phyloP scores from a whole-genome alignment of 2,113 vertebrate species.

The Ictalurus punctatus region DNA sequence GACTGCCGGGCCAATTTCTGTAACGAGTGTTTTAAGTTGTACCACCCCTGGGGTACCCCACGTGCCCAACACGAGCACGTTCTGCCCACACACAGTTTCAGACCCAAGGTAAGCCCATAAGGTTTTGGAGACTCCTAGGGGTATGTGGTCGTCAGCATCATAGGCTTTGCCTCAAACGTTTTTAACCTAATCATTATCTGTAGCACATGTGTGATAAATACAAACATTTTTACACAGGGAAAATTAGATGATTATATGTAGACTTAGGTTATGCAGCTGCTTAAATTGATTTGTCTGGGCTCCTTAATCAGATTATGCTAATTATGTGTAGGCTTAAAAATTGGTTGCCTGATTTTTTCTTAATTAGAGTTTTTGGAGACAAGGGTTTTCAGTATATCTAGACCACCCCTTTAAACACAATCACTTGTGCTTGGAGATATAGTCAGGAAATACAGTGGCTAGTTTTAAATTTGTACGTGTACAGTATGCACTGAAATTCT shows the following conservation, averaged over 20 bases:
- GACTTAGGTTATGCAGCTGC: not conserved
- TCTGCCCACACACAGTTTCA: conserved; percentile 88
- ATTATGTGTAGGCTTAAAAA: not conserved
- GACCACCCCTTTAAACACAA: no score
- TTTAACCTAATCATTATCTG: not conserved
- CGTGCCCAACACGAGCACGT: conserved; percentile 94
- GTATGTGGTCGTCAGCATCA: not conserved
- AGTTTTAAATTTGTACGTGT: no score
- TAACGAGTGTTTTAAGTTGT: conserved; percentile 97
- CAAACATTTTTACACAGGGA: not conserved
- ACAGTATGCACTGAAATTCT: no score
- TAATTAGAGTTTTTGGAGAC: no score
- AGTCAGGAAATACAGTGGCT: no score
- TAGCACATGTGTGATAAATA: not conserved
- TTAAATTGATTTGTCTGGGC: not conserved
- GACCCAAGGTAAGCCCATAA: conserved; percentile 83
- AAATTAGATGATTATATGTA: not conserved
- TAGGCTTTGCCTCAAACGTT: not conserved
- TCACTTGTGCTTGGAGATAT: no score
- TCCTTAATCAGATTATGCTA: not conserved
- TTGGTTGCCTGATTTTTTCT: no score
- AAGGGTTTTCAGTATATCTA: no score
- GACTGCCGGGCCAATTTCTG: conserved; percentile 96
- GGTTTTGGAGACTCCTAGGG: not conserved
- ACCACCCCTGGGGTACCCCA: conserved; percentile 96